Evolutionary conservation across 2,797 vertebrate species (phyloP).

Genomic region (Pantherophis vulpinus): DNA sequence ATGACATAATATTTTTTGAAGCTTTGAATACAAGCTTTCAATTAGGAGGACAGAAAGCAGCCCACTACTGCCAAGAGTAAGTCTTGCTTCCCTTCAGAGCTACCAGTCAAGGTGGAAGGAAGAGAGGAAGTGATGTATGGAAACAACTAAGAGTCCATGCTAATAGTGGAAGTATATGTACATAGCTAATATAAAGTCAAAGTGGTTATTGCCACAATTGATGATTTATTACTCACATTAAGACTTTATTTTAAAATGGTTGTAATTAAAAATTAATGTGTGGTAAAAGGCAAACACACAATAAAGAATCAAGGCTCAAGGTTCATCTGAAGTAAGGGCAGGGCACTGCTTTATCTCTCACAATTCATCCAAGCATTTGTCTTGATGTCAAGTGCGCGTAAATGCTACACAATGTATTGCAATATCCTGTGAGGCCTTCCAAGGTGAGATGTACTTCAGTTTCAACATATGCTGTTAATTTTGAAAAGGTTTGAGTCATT

Average conservation of each 20-base stretch:
- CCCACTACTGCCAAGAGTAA: constrained; percentile 59
- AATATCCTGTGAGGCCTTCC: constrained; percentile 38
- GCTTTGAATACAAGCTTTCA: constrained; percentile 64
- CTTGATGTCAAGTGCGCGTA: constrained; percentile 24
- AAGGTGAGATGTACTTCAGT: constrained; percentile 48
- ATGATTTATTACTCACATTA: constrained; percentile 78
- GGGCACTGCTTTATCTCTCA: constrained; percentile 47
- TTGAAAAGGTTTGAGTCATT: constrained; percentile 66
- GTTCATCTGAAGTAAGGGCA: constrained; percentile 48
- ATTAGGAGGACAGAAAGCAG: constrained; percentile 64
- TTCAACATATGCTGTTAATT: constrained; percentile 34
- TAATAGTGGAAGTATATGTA: constrained; percentile 69
- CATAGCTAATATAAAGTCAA: constrained; percentile 64
- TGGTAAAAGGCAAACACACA: constrained; percentile 65
- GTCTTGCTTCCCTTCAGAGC: constrained; percentile 60
- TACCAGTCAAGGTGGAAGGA: constrained; percentile 59
- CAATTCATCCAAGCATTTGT: constrained; percentile 28
- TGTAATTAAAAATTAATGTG: constrained; percentile 78
- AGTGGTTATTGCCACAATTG: constrained; percentile 67
- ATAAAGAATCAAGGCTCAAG: constrained; percentile 49
- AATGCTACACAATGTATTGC: constrained; percentile 15
- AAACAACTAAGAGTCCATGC: constrained; percentile 52
- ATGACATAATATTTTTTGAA: constrained; percentile 53
- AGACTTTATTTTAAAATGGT: constrained; percentile 75
- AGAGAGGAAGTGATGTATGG: constrained; percentile 41